These are phyloP conservation scores for Scrobipalpa costella DNA, from an alignment of 2,888 invertebrate genomes.

Conservation along the genomic window DNA sequence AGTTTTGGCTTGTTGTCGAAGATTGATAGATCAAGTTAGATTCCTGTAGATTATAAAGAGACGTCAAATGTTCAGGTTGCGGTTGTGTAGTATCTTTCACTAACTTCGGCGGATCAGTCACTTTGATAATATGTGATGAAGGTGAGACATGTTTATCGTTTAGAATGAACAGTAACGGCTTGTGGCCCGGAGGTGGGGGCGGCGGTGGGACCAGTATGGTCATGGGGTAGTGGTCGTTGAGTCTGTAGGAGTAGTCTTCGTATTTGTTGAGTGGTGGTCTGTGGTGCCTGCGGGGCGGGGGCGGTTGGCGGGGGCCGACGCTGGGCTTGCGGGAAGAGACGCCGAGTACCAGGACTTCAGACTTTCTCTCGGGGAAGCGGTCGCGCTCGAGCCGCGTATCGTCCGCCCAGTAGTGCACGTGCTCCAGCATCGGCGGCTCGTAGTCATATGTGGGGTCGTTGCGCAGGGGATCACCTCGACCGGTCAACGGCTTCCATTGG, in stretches of 20 bases:
- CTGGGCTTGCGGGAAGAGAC: constrained; percentile 86
- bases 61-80: constrained; percentile 49
- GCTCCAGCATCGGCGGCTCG: constrained; percentile 89
- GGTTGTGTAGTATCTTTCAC: constrained; percentile 46
- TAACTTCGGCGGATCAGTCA: constrained; percentile 45
- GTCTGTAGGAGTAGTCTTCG: constrained; percentile 77
- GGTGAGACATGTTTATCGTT: constrained; percentile 51
- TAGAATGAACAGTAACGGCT: constrained; percentile 59
- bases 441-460: constrained; percentile 93
- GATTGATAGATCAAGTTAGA: constrained; percentile 85
- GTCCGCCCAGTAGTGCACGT: constrained; percentile 90
- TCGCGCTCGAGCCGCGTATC: constrained; percentile 82
- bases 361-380: constrained; percentile 80
- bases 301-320: constrained; percentile 69
- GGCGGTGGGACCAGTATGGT: constrained; percentile 87
- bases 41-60: constrained; percentile 81
- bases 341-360: constrained; percentile 85
- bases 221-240: constrained; percentile 81
- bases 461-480: constrained; percentile 89
- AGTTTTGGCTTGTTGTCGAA: constrained; percentile 76
- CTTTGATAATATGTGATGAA: constrained; percentile 44
- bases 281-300: constrained; percentile 45
- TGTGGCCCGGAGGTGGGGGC: constrained; percentile 72
- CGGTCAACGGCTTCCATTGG: constrained; percentile 90
- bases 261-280: constrained; percentile 61